Base-by-base conservation (phyloP, 2,113 vertebrate genomes). In the Carettochelys insculpta region DNA sequence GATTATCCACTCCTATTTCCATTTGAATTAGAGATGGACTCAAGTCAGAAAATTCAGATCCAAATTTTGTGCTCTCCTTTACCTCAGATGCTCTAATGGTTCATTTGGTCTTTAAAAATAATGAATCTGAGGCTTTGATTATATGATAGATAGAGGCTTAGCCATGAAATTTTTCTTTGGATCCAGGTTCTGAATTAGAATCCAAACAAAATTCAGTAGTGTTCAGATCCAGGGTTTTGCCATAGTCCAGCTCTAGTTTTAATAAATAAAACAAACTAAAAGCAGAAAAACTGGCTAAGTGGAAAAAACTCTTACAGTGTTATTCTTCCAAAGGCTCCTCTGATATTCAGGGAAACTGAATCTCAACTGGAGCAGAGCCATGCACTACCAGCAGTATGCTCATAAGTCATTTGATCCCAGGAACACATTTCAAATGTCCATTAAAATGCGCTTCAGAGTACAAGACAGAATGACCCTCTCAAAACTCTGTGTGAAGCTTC, bases 101-200 rank as follows among this genome's bases (percentile, higher is more conserved):
- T 58, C 56, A 11, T 31, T 29, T 58, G 29, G 29, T 11, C 56
- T 29, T 58, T 58, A 58, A 29, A 58, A 58, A 58, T 25, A 58
- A 58, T 58, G 56, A 58, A 58, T 58, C 56, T 11, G 9, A 58
- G 56, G 29, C 31, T 58, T 58, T 58, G 29, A 58, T 58, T 58
- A 8, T 58, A 58, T 58, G 11, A 31, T 58, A 54, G 53, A 24
- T 54, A 58, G 29, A 31, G 68, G 17, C 22, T 91, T 43, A 83
- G 25, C 79, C 38, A 19, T 47, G 80, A 83, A 84, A 83, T 88
- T 81, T 92, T 31, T 86, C 91, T 68, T 80, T 84, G 47, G 34
- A n/a, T 45, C 92, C 76, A 87, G 25, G 51, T 80, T 89, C 78
- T 90, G 91, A 82, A 83, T 93, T 88, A 80, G 77, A 88, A 45